Evolutionary conservation across 2,888 invertebrate genomes (phyloP), one percentile per base, ranked within the genome.

Genomic region (Agrilus biguttatus): DNA sequence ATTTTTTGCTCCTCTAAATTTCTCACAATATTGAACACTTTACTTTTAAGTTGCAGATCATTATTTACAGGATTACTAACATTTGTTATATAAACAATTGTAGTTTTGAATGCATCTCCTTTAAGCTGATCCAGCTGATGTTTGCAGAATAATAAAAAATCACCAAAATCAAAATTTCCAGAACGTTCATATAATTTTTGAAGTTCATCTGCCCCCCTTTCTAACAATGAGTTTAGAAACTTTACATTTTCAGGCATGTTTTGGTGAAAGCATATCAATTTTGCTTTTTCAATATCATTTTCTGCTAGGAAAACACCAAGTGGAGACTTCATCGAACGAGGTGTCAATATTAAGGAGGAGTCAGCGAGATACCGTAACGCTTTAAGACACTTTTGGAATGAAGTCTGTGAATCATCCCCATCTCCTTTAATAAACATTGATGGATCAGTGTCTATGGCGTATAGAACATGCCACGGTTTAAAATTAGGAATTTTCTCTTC

Each of bases 71-170:
- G 48, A 40, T 48, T 32, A 33, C 44, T 46, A 39, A 46, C 37
- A 36, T 45, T 45, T 28, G 48, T 48, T 35, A 48, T 42, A 23
- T 44, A 48, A 33, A 46, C 23, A 35, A 48, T 36, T 8, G 36
- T 46, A 35, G 40, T 39, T 42, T 44, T 48, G 36, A 42, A 48
- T 8, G 33, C 39, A 2, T 44, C 44, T 8, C 33, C 38, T 41
- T 44, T 46, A 36, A 45, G 32, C 6, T 39, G 13, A 4, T 39
- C 8, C 13, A 48, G 37, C 17, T 46, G 45, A 17, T 45, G 45
- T 44, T 44, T 48, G 35, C 46, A 48, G 3, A 48, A 42, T 21
- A 46, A 37, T 23, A 48, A 46, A 13, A 48, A 48, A 34, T 46
- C 45, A 2, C 36, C 48, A 23, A 48, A 39, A 42, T 48, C 48